Base-by-base conservation (phyloP, 1,140 invertebrate genomes). In the Gonioctena quinquepunctata region DNA sequence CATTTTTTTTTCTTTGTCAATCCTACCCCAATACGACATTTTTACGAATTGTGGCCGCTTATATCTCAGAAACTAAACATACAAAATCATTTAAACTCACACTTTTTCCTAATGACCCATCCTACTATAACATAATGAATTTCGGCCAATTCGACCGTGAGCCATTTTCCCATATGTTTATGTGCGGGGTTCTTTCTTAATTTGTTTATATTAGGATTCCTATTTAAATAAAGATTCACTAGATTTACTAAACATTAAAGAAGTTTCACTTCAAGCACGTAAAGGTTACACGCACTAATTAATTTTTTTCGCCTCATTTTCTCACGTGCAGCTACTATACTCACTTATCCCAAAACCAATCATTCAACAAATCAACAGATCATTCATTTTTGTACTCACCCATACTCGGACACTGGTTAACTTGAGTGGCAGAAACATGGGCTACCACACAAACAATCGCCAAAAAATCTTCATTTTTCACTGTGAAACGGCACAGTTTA, bases 181-280 rank as follows among this genome's bases (percentile, higher is more conserved):
- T n/a, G n/a, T n/a, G n/a, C n/a, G n/a, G n/a, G n/a, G n/a, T n/a
- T n/a, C n/a, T n/a, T n/a, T n/a, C n/a, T n/a, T n/a, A n/a, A n/a
- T n/a, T n/a, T n/a, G n/a, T n/a, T n/a, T n/a, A n/a, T n/a, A n/a
- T n/a, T n/a, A n/a, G n/a, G n/a, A 42, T 42, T 42, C n/a, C 8
- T 3, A 42, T 13, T 42, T 0, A 13, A 42, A 11, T 3, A 8
- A 42, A 42, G n/a, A 42, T n/a, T n/a, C n/a, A 42, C 7, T 42
- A 13, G 27, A 13, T 11, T 3, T 13, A 13, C 28, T 42, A 2
- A 4, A 4, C 27, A 3, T 75, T 33, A 79, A 80, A 71, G 71
- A 50, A 63, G 67, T 22, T 68, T 66, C 26, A 73, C 64, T 67
- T 63, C 48, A 18, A 71, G 66, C 11, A 50, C 28, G 23, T 49